Evolutionary conservation across 2,113 vertebrate genomes (phyloP), one percentile per base, ranked within the genome.

Genomic region (Porphyrio hochstetteri): DNA sequence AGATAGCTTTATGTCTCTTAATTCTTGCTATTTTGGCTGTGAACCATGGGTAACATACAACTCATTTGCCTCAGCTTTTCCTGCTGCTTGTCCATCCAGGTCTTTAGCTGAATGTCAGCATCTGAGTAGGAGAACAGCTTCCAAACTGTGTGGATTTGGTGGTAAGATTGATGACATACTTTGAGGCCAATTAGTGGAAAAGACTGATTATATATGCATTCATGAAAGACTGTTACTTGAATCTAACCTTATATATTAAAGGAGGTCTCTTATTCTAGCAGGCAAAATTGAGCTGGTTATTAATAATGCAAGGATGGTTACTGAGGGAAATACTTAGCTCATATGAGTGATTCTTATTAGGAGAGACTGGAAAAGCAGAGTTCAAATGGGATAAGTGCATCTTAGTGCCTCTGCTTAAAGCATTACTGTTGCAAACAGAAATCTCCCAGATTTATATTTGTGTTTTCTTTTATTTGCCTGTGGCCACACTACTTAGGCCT

Each of bases 241-340:
- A 65, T 67, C 61, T 91, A 81, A 65, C 67, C 70, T 82, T 89
- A 72, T 31, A 28, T 91, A 77, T 89, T 82, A 91, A 88, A 92
- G 90, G n/a, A 93, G 31, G 64, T 40, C 36, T 94, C 72, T 94
- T 94, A 79, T 57, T 94, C 91, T 75, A 92, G 80, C 61, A 87
- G 71, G 83, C 77, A 93, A 94, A 94, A 93, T 79, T 84, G 83
- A 93, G 72, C 76, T 72, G 33, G 31, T 91, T 92, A 94, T 96
- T 95, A 96, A 96, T 95, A 96, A 96, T 95, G 67, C 83, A 97
- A 65, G 50, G 70, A 72, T 94, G 83, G 88, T 65, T 97, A 92
- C 81, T 91, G 77, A 95, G 83, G 95, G 86, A 67, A 95, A 86
- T 93, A 61, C 92, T 86, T 92, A 88, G 92, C 80, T 96, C 53